These are phyloP conservation scores for Petrocephalus microphthalmus DNA, from an alignment of 2,113 vertebrate genomes.

Conservation along the genomic window DNA sequence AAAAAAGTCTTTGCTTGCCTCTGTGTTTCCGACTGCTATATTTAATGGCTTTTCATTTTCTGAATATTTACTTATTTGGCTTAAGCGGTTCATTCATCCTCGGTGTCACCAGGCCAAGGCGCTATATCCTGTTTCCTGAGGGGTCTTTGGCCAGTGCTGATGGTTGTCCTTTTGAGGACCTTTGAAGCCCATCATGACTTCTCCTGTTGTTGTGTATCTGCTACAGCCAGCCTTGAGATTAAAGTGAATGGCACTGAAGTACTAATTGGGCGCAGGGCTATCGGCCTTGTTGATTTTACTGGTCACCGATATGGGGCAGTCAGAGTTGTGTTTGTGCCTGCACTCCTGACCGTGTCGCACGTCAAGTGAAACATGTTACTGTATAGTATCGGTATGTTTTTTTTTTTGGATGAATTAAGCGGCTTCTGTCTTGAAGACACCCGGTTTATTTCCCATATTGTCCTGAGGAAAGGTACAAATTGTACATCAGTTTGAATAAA, in stretches of 20 bases:
- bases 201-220: constrained; percentile 22
- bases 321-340: background rate
- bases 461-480: background rate
- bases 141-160: background rate
- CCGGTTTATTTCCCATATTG: background rate
- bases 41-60: constrained; percentile 1
- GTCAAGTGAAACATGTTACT: background rate
- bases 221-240: constrained; percentile 15
- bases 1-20: constrained; percentile 10
- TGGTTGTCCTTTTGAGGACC: background rate
- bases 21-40: constrained; percentile 14
- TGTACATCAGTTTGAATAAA: background rate
- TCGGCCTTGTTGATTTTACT: constrained; percentile 1
- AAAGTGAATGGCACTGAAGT: constrained; percentile 16
- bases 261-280: constrained; percentile 5
- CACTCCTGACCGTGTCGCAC: background rate
- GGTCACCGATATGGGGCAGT: background rate
- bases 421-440: background rate
- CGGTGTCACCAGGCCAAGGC: background rate
- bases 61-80: constrained; percentile 10
- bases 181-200: constrained; percentile 2
- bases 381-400: background rate
- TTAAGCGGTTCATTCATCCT: background rate
- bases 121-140: constrained; percentile 29
- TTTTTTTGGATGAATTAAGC: background rate